Evolutionary conservation across 2,888 invertebrate genomes (phyloP), one percentile per base, ranked within the genome.

Genomic region (Drosophila atripex): DNA sequence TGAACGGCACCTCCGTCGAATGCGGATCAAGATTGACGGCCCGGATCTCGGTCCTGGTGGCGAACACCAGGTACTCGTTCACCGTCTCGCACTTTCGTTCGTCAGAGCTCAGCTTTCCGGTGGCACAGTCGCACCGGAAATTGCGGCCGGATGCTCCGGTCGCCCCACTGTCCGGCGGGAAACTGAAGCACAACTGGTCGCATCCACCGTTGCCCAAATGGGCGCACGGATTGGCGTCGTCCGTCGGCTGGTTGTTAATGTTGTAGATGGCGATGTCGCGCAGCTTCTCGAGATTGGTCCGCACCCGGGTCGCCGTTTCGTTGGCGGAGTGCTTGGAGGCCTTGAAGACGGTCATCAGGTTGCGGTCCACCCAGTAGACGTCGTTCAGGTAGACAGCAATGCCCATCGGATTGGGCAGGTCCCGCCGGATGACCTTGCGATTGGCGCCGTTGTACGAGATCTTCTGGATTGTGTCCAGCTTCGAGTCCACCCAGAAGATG

Each of bases 401-500:
- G 12, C 98, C 98, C 95, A 97, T 97, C 0, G 98, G 98, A 89
- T 97, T 97, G 0, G 99, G 98, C 14, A 98, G 92, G 88, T 98
- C 97, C 2, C 96, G 93, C 46, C 97, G 93, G 46, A 99, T 96
- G 5, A 97, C 94, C 89, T 96, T 96, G 71, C 96, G 93, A 85
- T 95, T 95, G 1, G 95, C 95, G 1, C 97, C 97, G 30, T 93
- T 95, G 90, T 94, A 97, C 0, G 96, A 95, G n/a, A 97, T 95
- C 90, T 96, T 97, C 90, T 98, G 98, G 60, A 99, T 98, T 84
- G 95, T 97, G 89, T 99, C 99, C 28, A 98, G 93, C 89, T 96
- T 96, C 0, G 98, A 96, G 90, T 99, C 99, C 0, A 98, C 97
- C 99, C 99, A 99, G 91, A 97, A 99, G 0, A 99, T 96, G 89